These are phyloP conservation scores for Acipenser transmontanus DNA, from an alignment of 2,797 vertebrate genomes.

Conservation along the genomic window DNA sequence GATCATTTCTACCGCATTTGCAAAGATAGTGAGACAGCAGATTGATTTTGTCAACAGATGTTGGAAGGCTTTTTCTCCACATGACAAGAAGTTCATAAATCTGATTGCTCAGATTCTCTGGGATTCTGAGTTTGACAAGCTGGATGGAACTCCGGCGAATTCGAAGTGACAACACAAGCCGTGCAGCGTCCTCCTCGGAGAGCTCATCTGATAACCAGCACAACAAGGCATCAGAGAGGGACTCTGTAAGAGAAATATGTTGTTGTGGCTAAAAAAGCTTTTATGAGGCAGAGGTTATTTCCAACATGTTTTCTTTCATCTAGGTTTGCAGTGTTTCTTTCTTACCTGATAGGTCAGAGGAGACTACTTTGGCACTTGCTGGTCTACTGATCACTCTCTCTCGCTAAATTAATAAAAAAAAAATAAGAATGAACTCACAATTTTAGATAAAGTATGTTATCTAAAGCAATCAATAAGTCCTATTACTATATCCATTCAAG, in stretches of 20 bases:
- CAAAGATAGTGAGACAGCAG: conserved; percentile 64
- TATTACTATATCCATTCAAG: no score
- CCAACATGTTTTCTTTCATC: not conserved
- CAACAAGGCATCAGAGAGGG: conserved; percentile 62
- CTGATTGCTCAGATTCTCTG: conserved; percentile 57
- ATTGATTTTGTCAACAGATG: conserved; percentile 55
- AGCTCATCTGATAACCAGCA: conserved; percentile 75
- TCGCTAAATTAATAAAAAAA: conserved; percentile 46
- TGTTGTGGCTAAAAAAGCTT: not conserved
- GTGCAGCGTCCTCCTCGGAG: conserved; percentile 59
- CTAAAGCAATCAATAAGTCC: no score
- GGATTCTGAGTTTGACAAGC: conserved; percentile 64
- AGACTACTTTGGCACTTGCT: conserved; percentile 38
- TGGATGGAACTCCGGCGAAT: conserved; percentile 54
- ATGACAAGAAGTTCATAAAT: conserved; percentile 69
- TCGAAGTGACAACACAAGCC: conserved; percentile 51
- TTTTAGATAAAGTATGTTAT: no score
- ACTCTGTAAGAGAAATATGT: conserved; percentile 38
- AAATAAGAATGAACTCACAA: conserved; percentile 13
- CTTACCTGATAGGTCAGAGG: conserved; percentile 61
- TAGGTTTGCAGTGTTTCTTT: not conserved
- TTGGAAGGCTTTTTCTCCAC: conserved; percentile 74
- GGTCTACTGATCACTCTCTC: conserved; percentile 51
- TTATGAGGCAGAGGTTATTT: not conserved
- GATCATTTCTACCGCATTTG: conserved; percentile 68